These are phyloP conservation scores for Helicoverpa armigera DNA, from an alignment of 1,140 invertebrate species.

Conservation along the genomic window DNA sequence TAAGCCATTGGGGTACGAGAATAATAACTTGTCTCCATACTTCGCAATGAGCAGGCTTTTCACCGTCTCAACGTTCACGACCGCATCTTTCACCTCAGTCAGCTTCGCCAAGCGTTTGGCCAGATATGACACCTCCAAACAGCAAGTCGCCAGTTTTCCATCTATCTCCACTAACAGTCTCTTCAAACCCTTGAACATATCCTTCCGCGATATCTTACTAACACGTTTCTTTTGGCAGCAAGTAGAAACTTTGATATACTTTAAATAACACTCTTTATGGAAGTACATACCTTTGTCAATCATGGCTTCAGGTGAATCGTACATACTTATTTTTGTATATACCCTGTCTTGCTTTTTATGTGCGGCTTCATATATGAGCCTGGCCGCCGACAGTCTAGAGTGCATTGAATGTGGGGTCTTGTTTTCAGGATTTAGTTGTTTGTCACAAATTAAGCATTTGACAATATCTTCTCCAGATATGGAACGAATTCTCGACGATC, in stretches of 20 bases:
- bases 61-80: neutral
- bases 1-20: neutral
- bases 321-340: neutral
- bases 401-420: neutral
- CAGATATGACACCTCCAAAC: neutral
- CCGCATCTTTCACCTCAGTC: neutral
- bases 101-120: neutral
- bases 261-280: conserved; percentile 5
- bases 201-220: neutral
- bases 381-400: neutral
- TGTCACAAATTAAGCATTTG: conserved; percentile 7
- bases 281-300: neutral
- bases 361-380: neutral
- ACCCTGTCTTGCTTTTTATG: neutral
- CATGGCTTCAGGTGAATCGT: neutral
- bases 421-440: neutral
- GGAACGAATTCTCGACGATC: neutral
- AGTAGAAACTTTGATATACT: neutral
- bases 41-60: neutral
- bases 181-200: neutral
- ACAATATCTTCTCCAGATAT: neutral
- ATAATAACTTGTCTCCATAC: conserved; percentile 1
- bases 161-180: conserved; percentile 7
- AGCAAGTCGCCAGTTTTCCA: neutral
- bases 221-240: neutral